Evolutionary conservation across 2,797 vertebrate genomes (phyloP).

Genomic region (Amniataba percoides): DNA sequence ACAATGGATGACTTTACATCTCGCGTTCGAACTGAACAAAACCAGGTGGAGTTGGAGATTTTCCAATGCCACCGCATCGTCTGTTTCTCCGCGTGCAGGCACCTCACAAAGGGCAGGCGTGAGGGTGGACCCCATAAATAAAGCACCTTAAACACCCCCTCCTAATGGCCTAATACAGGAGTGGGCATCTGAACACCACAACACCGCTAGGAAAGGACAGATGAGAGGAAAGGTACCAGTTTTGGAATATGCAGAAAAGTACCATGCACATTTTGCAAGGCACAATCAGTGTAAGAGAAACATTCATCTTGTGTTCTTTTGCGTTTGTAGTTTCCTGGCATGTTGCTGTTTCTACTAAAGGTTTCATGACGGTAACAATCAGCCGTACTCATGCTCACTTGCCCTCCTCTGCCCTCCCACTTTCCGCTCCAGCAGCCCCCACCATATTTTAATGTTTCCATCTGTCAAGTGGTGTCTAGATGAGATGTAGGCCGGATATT

Average conservation of each 20-base stretch:
- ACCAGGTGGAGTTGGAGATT: rapidly evolving
- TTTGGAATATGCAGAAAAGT: too few species aligned
- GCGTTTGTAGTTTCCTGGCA: conserved; percentile 21
- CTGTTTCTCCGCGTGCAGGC: too few species aligned
- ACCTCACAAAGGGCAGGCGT: too few species aligned
- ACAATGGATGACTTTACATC: too few species aligned
- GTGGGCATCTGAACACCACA: too few species aligned
- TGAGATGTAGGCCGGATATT: conserved; percentile 82
- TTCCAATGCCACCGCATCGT: too few species aligned
- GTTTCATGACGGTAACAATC: conserved; percentile 63
- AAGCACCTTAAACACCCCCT: too few species aligned
- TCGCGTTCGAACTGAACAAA: too few species aligned
- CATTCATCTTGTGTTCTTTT: conserved; percentile 30
- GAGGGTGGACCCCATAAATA: too few species aligned
- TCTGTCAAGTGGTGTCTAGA: conserved; percentile 76
- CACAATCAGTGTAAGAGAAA: not conserved
- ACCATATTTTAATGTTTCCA: conserved; percentile 73
- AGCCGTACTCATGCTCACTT: conserved; percentile 27
- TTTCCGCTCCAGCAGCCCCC: conserved; percentile 34
- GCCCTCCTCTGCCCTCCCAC: conserved; percentile 12
- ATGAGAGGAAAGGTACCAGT: too few species aligned
- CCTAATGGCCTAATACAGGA: too few species aligned
- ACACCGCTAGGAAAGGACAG: too few species aligned
- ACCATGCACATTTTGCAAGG: conserved; percentile 30
- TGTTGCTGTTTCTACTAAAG: conserved; percentile 37